phyloP scores from a whole-genome alignment of 2,797 vertebrate genomes.

The Apogon talboti region DNA sequence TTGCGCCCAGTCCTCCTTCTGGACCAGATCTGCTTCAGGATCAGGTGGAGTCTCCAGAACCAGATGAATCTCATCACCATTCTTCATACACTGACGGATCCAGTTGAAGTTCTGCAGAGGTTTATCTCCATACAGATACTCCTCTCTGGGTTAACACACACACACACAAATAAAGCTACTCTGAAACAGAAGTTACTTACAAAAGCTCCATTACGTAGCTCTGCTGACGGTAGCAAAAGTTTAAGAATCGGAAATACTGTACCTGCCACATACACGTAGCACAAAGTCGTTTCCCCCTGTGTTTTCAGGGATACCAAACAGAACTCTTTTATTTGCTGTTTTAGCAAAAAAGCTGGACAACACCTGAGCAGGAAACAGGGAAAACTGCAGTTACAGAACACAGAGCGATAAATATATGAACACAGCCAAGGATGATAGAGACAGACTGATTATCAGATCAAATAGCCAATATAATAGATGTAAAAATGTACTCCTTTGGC shows the following conservation, averaged over 20 bases:
- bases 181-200: background rate
- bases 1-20: constrained; percentile 96
- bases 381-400: background rate
- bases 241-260: background rate
- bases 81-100: constrained; percentile 96
- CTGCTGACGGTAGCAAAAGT: background rate
- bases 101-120: constrained; percentile 94
- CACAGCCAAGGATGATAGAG: no score
- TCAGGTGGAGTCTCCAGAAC: constrained; percentile 90
- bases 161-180: background rate
- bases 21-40: constrained; percentile 88
- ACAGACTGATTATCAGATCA: no score
- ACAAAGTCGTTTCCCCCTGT: constrained; percentile 90
- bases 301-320: constrained; percentile 91
- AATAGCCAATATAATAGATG: no score
- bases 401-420: background rate
- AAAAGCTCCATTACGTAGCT: background rate
- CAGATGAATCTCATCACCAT: constrained; percentile 94
- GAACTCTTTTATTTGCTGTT: constrained; percentile 90
- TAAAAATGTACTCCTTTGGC: no score
- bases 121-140: constrained; percentile 92
- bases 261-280: constrained; percentile 92
- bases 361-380: constrained; percentile 49
- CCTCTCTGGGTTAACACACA: constrained; percentile 80
- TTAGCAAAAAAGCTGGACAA: constrained; percentile 88